Evolutionary conservation across 2,113 vertebrate species (phyloP), one percentile per base, ranked within the genome.

Genomic region (Corapipo altera): DNA sequence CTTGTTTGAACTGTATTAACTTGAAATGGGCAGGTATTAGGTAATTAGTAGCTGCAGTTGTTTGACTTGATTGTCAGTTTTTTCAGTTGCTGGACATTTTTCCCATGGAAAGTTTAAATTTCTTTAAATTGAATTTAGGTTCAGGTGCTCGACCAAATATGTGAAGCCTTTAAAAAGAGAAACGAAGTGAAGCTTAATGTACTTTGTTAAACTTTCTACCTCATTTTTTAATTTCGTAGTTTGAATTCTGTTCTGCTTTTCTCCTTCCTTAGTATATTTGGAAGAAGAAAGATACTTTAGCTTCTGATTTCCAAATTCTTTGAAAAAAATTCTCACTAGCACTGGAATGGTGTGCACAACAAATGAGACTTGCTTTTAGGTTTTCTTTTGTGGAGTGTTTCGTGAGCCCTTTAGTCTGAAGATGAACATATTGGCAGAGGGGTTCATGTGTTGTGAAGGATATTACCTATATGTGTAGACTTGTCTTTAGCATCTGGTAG

Each of bases 391-490:
- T 72, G 12, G 18, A 33, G 6, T 64, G 23, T 75, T 75, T 39
- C 0, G 3, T 8, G 3, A 65, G 12, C 41, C 12, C 46, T 80
- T 57, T 39, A 39, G 11, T 48, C 52, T 89, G 27, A 84, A 66
- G 27, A 11, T 57, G 1, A 58, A 14, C 0, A 0, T 64, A 33
- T 19, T 77, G 1, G 1, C 26, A 66, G 70, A 19, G 19, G 21
- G 10, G 21, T 37, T 54, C 9, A 33, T 65, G 5, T 1, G 17
- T 54, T 81, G 6, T 70, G 44, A 58, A 67, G 22, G 20, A 6
- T 57, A 41, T 26, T 76, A 19, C 9, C 65, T 28, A 41, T 14
- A 23, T 4, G 3, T 18, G 14, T 41, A 49, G 59, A 8, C 13
- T 59, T 75, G 11, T 35, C 17, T 58, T 66, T 44, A 58, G 16